These are phyloP conservation scores for Syrphus vitripennis DNA, from an alignment of 2,888 invertebrate genomes.

Conservation along the genomic window DNA sequence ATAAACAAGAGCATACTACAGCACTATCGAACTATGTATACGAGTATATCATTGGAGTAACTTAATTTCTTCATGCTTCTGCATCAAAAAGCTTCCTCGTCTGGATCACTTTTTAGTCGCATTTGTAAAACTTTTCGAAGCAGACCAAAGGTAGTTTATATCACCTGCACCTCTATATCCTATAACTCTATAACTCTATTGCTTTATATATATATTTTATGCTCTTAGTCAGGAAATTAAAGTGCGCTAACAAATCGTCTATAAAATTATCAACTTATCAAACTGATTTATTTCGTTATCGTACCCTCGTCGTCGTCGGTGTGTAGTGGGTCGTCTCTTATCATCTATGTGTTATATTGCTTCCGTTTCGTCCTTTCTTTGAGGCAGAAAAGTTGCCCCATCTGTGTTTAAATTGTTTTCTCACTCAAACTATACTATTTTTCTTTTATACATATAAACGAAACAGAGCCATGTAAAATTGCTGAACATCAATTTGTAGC, in stretches of 20 bases:
- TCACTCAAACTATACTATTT: not conserved
- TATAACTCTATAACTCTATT: too few relatives aligned
- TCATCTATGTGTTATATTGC: not conserved
- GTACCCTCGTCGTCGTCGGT: not conserved
- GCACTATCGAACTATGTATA: not conserved
- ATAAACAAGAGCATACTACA: too few relatives aligned
- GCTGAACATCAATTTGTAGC: conserved; percentile 46
- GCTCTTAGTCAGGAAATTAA: conserved; percentile 44
- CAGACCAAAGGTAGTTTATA: conserved; percentile 21
- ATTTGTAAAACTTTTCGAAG: conserved; percentile 1
- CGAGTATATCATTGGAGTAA: not conserved
- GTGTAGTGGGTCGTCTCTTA: too few relatives aligned
- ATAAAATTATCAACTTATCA: conserved; percentile 58
- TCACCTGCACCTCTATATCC: conserved; percentile 5
- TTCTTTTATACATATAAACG: not conserved
- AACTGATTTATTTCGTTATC: conserved; percentile 47
- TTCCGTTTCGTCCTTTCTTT: not conserved
- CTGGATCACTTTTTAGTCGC: not conserved
- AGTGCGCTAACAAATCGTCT: conserved; percentile 55
- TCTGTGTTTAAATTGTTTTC: conserved; percentile 27
- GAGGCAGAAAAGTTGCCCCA: not conserved
- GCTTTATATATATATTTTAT: not conserved
- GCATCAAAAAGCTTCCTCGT: too few relatives aligned
- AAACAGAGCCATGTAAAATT: conserved; percentile 27
- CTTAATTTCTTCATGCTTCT: not conserved